Base-by-base conservation (phyloP, 2,797 vertebrate genomes). In the Sebastes aleutianus region DNA sequence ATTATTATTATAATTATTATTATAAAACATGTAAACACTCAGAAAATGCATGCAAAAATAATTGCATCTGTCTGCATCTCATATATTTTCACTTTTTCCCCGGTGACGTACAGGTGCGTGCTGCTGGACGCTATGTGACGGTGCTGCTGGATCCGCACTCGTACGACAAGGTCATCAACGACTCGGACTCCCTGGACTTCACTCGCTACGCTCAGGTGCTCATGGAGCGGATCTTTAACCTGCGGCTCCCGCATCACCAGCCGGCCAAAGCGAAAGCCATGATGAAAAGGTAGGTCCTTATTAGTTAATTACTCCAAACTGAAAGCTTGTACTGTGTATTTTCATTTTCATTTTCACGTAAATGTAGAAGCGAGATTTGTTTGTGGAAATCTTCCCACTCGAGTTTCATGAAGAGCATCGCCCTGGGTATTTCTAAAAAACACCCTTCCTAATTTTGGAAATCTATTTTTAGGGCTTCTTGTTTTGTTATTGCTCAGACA, bases 221-320 rank as follows among this genome's bases (percentile, higher is more conserved):
- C 84, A 97, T 98, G 97, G 94, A 97, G n/a, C 92, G 96, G 76
- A 97, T 98, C 85, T 98, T 98, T 54, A 93, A 93, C 32, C 90
- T 98, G 89, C 92, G 54, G 68, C 95, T 98, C 16, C 96, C 96
- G 0, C 86, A 94, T 67, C 91, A 96, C 76, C 94, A 94, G 76
- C 91, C 90, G 1, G 79, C 39, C 0, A 91, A 91, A 36, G 96
- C 95, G 24, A 97, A 96, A 87, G 78, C 72, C 16, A 84, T 95
- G 87, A 95, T 97, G 95, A 96, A 83, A 85, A 86, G 72, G 94
- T 94, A 89, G 0, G 88, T 58, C n/a, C 36, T 39, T 2, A 8
- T 54, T 3, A 3, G 4, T 20, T 59, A 11, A 3, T 47, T 2
- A 10, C 18, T 61, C 3, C 1, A 50, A 11, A 54, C n/a, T 62